A percentile compares a stretch with the other conserved stretches of the same genome.
These are phyloP conservation scores for Sinodicranocentrus sp. DNA, from an alignment of 2,888 invertebrate genomes.

Conservation along the genomic window DNA sequence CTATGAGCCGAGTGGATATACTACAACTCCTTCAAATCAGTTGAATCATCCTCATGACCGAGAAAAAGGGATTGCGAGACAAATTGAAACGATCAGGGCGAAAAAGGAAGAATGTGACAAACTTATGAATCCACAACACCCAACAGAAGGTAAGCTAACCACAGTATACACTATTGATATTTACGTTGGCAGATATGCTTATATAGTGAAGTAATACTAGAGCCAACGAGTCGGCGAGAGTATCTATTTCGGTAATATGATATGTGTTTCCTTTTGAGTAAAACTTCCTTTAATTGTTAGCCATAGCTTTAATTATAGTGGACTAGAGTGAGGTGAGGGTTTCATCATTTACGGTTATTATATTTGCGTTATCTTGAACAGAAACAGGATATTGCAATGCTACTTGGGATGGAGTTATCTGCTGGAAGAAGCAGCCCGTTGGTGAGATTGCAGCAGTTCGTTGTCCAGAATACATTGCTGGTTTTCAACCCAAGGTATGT, in stretches of 20 bases:
- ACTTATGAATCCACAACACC: neutral
- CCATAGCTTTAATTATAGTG: neutral
- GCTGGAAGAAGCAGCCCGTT: slow-evolving; percentile 80
- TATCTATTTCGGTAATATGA: neutral
- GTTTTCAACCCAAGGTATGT: slow-evolving; percentile 52
- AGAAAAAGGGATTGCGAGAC: too few species aligned
- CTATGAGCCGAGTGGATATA: neutral
- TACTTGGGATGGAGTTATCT: slow-evolving; percentile 80
- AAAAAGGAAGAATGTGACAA: neutral
- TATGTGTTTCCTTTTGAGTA: neutral
- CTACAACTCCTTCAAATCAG: neutral
- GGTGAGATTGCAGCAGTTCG: slow-evolving; percentile 78
- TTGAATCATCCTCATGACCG: neutral
- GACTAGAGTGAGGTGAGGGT: neutral
- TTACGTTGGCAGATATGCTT: too few species aligned
- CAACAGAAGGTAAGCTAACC: neutral
- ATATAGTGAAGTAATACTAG: too few species aligned
- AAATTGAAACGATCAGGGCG: neutral
- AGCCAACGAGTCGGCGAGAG: too few species aligned
- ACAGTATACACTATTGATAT: neutral
- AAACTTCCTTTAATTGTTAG: neutral
- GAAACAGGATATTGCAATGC: slow-evolving; percentile 79
- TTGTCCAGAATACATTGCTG: slow-evolving; percentile 79
- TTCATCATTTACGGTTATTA: neutral
- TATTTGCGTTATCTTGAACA: too few species aligned